phyloP scores from a whole-genome alignment of 92 coral and sea anemone genomes.

The Zoanthus sociatus region DNA sequence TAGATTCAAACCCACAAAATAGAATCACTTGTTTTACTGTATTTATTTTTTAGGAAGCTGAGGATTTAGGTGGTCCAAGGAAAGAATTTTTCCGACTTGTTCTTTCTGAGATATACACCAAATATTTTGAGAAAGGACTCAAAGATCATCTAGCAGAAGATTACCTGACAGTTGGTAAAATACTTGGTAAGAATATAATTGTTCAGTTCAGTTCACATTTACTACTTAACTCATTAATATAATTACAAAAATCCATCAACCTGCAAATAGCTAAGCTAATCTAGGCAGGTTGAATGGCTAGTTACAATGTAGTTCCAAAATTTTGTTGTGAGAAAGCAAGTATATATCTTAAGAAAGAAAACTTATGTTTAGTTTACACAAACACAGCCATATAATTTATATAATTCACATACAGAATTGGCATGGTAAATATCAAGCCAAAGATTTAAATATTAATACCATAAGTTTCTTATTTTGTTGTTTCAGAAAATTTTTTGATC shows the following conservation, averaged over 20 bases:
- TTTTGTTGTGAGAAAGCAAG: not conserved
- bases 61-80: slow-evolving; percentile 51
- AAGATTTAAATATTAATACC: no score
- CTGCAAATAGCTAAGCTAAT: not conserved
- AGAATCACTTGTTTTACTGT: not conserved
- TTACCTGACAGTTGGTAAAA: slow-evolving; percentile 61
- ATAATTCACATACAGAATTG: no score
- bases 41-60: slow-evolving; percentile 54
- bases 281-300: not conserved
- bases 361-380: no score
- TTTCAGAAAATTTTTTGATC: no score
- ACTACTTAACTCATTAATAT: not conserved
- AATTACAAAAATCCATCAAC: not conserved
- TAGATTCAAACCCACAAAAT: not conserved
- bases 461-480: no score
- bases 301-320: no score
- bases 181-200: slow-evolving; percentile 51
- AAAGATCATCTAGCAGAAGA: slow-evolving; percentile 61
- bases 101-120: slow-evolving; percentile 56
- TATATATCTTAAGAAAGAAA: not conserved
- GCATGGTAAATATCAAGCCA: no score
- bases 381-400: no score
- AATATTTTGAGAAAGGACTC: slow-evolving; percentile 65
- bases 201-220: not conserved
- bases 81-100: slow-evolving; percentile 54